A percentile compares a stretch with the other conserved stretches of the same genome.
Evolutionary conservation across 35 echinoderm and acorn worm genomes (phyloP).

Genomic region (Patiria miniata): DNA sequence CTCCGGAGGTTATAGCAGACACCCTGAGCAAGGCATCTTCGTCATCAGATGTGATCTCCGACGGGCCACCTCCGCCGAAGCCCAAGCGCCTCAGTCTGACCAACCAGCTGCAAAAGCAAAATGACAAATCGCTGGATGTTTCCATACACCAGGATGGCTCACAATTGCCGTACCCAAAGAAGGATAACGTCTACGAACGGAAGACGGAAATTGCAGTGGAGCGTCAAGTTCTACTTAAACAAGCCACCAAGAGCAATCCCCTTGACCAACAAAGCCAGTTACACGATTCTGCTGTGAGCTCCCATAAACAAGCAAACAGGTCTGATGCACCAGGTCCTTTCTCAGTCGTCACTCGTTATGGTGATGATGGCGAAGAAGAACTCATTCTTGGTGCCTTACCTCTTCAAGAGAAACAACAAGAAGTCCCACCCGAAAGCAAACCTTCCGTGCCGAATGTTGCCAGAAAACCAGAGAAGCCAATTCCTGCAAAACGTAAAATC

Average conservation of each 20-base stretch:
- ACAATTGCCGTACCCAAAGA: neutral
- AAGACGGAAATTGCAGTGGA: constrained; percentile 45
- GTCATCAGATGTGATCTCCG: neutral
- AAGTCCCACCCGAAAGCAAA: neutral
- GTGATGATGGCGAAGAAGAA: constrained; percentile 65
- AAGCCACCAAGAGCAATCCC: neutral
- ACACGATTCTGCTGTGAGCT: neutral
- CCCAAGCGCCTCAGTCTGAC: neutral
- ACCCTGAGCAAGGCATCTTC: neutral
- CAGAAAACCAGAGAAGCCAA: neutral
- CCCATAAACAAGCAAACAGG: neutral
- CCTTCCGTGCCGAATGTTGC: neutral
- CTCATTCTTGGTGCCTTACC: constrained; percentile 47
- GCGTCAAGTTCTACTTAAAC: constrained; percentile 25
- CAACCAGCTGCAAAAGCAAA: constrained; percentile 19
- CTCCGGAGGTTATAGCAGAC: constrained; percentile 1
- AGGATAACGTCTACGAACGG: neutral
- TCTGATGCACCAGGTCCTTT: constrained; percentile 5
- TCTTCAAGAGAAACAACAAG: neutral
- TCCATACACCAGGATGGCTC: neutral
- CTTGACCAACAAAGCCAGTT: neutral
- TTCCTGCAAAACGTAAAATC: neutral
- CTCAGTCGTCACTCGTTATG: constrained; percentile 30
- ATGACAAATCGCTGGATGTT: neutral
- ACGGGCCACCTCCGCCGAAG: neutral